phyloP scores from a whole-genome alignment of 2,113 vertebrate genomes.

The Odobenus rosmarus region DNA sequence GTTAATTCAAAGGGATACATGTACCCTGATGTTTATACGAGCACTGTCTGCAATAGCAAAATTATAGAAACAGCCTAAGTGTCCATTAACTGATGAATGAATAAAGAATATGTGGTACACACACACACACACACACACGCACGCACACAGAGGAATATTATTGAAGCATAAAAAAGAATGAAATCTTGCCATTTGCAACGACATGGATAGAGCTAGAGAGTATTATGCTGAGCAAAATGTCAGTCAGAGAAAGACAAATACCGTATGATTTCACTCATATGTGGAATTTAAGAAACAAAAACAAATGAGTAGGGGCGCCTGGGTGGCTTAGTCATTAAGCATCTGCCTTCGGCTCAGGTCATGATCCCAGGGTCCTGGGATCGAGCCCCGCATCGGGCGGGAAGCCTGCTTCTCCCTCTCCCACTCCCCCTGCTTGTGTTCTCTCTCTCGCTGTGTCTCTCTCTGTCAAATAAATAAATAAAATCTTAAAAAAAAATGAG shows the following conservation, averaged over 20 bases:
- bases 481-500: background rate
- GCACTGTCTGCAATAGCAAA: background rate
- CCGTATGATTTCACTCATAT: background rate
- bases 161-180: too few relatives aligned
- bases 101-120: background rate
- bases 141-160: too few relatives aligned
- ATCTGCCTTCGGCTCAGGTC: too few relatives aligned
- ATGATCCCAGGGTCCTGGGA: too few relatives aligned
- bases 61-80: background rate
- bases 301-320: too few relatives aligned
- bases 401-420: too few relatives aligned
- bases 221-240: background rate
- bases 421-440: too few relatives aligned
- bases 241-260: background rate
- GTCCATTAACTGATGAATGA: background rate
- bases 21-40: background rate
- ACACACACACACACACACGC: background rate
- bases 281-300: background rate
- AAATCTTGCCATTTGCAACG: background rate
- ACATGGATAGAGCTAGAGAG: background rate
- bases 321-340: too few relatives aligned
- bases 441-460: too few relatives aligned
- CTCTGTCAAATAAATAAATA: too few relatives aligned
- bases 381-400: too few relatives aligned
- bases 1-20: background rate